Conservation (phyloP, 2,797 vertebrate species). For the Tokudaia muenninki region DNA sequence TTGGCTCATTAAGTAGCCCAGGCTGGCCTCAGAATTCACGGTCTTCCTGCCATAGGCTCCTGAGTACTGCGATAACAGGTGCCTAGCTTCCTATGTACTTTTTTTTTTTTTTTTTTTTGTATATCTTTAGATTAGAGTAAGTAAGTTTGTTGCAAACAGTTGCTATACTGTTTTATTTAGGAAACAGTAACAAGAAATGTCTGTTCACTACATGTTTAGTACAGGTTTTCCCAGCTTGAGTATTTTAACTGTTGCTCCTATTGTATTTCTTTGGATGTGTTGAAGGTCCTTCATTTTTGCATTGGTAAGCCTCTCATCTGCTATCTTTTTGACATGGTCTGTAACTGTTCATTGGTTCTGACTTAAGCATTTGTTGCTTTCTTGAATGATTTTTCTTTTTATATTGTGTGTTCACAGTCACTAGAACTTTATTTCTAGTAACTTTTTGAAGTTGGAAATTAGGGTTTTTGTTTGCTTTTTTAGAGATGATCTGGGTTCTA, state of each 20-base stretch:
- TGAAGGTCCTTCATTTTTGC: slow-evolving; percentile 33
- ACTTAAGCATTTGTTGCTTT: slow-evolving; percentile 21
- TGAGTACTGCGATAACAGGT: neutral
- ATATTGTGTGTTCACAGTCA: neutral
- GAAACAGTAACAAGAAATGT: neutral
- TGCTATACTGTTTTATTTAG: neutral
- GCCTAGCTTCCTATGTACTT: neutral
- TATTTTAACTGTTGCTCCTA: neutral
- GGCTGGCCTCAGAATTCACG: neutral
- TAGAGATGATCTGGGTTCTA: slow-evolving; percentile 22
- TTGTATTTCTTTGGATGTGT: slow-evolving; percentile 41
- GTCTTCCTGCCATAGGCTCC: neutral
- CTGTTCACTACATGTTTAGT: neutral
- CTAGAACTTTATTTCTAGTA: neutral
- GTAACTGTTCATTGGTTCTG: neutral
- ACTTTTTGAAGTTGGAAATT: slow-evolving; percentile 46
- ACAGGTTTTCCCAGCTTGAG: neutral
- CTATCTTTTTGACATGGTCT: neutral
- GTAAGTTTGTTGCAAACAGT: neutral
- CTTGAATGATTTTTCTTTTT: neutral
- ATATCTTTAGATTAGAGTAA: neutral
- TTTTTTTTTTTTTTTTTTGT: neutral
- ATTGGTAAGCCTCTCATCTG: neutral
- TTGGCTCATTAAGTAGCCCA: neutral
- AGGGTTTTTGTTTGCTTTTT: neutral